Percentiles rank a stretch among this genome's conserved stretches.
Evolutionary conservation across 1,140 invertebrate species (phyloP).

Genomic region (Holotrichia oblita): DNA sequence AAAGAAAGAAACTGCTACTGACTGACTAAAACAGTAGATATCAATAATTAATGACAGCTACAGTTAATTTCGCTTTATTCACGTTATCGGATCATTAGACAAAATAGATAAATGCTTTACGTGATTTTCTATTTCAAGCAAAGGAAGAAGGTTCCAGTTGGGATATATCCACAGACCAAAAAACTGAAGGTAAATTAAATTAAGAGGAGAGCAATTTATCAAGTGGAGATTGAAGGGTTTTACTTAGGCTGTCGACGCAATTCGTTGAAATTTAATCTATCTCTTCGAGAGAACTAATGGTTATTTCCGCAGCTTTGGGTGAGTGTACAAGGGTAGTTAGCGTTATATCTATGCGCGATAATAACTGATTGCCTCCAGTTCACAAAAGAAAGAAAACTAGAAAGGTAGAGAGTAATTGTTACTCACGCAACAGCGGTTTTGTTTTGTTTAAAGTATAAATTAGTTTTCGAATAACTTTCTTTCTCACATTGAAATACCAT

Average conservation of each 20-base stretch:
- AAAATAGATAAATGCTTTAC: background rate
- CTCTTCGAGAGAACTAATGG: conserved; percentile 26
- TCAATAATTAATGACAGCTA: too few relatives aligned
- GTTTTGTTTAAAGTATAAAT: background rate
- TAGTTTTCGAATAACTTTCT: background rate
- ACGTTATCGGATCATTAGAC: too few relatives aligned
- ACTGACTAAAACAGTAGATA: too few relatives aligned
- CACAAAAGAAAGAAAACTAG: background rate
- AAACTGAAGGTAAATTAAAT: conserved; percentile 23
- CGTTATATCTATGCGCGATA: conserved; percentile 8
- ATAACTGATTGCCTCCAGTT: conserved; percentile 7
- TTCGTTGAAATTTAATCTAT: conserved; percentile 8
- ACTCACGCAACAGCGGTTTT: background rate
- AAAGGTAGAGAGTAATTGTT: conserved; percentile 7
- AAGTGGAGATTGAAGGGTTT: conserved; percentile 26
- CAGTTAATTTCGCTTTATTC: too few relatives aligned
- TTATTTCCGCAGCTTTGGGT: background rate
- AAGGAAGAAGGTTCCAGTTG: background rate
- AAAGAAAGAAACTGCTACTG: too few relatives aligned
- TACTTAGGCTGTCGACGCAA: conserved; percentile 24
- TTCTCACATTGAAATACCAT: background rate
- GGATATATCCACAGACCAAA: background rate
- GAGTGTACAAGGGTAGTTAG: background rate
- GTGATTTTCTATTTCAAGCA: background rate
- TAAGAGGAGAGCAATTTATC: conserved; percentile 17